A percentile compares a stretch with the other conserved stretches of the same genome.
Conservation (phyloP, 2,797 vertebrate species). For the Fistularia commersonii region DNA sequence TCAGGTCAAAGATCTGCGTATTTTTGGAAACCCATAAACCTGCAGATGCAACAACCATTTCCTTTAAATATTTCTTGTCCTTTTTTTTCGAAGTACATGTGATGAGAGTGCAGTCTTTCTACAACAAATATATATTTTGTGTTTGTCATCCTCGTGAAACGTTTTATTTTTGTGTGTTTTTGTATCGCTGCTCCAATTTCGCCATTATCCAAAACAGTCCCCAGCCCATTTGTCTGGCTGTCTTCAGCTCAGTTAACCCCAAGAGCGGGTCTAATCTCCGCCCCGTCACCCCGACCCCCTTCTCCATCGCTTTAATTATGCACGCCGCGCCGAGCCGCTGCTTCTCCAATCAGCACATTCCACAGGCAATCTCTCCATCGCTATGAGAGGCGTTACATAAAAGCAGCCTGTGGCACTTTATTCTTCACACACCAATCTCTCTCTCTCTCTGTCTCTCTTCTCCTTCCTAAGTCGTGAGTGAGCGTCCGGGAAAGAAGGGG, state of each 20-base stretch:
- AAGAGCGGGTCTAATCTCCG: constrained; percentile 62
- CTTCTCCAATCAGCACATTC: constrained; percentile 73
- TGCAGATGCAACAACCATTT: too few relatives aligned
- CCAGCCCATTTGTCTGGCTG: constrained; percentile 22
- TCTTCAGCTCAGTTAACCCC: constrained; percentile 27
- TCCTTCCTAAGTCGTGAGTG: constrained; percentile 32
- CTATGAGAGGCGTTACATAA: constrained; percentile 74
- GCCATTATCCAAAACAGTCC: too few relatives aligned
- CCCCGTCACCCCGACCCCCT: constrained; percentile 43
- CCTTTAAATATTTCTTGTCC: too few relatives aligned
- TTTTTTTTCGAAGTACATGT: too few relatives aligned
- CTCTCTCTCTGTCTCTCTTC: constrained; percentile 26
- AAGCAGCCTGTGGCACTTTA: constrained; percentile 57
- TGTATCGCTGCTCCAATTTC: background rate
- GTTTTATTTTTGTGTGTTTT: background rate
- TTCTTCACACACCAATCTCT: constrained; percentile 46
- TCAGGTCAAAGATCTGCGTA: too few relatives aligned
- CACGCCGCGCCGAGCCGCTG: constrained; percentile 57
- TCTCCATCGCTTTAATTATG: constrained; percentile 66
- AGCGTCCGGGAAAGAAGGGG: constrained; percentile 28
- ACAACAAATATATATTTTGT: too few relatives aligned
- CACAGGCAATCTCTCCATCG: constrained; percentile 71
- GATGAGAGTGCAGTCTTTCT: too few relatives aligned
- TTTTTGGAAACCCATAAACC: too few relatives aligned
- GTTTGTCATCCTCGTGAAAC: too few relatives aligned